These are phyloP conservation scores for Lepidochitona cinerea DNA, from an alignment of 2,888 invertebrate species.

Conservation along the genomic window DNA sequence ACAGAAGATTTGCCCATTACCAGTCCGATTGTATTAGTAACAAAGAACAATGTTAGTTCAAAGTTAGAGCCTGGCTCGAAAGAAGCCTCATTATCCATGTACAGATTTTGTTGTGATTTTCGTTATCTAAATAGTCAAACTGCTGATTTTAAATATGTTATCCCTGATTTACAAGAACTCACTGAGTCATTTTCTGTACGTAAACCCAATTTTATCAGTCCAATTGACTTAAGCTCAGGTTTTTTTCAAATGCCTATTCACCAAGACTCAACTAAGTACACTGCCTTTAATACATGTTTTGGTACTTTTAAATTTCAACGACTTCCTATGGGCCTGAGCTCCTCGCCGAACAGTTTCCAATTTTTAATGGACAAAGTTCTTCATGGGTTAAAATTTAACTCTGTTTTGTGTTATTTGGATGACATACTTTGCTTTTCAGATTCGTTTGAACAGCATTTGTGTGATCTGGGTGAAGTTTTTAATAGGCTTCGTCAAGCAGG, in stretches of 20 bases:
- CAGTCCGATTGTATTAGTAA: constrained; percentile 2
- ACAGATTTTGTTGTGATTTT: constrained; percentile 14
- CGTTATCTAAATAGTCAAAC: constrained; percentile 10
- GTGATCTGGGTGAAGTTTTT: background rate
- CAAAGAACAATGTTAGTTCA: background rate
- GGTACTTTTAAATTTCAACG: constrained; percentile 12
- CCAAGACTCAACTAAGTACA: background rate
- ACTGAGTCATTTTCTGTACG: background rate
- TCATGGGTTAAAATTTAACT: constrained; percentile 6
- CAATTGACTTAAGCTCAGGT: constrained; percentile 13
- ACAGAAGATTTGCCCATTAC: constrained; percentile 6
- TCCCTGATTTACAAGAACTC: constrained; percentile 10
- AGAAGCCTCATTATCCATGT: background rate
- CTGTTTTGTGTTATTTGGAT: constrained; percentile 12
- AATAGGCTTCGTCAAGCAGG: background rate
- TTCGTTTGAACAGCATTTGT: constrained; percentile 11
- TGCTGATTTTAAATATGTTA: background rate
- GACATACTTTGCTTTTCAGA: constrained; percentile 4
- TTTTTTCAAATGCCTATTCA: constrained; percentile 11
- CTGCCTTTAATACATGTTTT: background rate
- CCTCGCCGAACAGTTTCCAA: constrained; percentile 10
- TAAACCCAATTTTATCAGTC: constrained; percentile 7
- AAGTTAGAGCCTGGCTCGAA: background rate
- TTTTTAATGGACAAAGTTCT: constrained; percentile 8
- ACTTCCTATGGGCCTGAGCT: background rate